Evolutionary conservation across 2,113 vertebrate species (phyloP).

Genomic region (Tautogolabrus adspersus): DNA sequence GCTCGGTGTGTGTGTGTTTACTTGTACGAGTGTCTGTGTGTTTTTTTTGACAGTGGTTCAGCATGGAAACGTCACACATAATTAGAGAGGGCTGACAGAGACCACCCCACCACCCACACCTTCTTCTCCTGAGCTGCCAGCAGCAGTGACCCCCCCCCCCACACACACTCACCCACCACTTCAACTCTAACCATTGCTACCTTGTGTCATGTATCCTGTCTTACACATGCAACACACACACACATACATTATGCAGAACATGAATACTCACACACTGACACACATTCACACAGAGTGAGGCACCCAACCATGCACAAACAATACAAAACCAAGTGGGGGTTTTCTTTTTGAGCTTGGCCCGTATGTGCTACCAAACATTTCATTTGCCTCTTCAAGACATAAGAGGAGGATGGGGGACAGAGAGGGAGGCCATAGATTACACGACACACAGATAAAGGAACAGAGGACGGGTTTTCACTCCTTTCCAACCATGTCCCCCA

Average conservation of each 20-base stretch:
- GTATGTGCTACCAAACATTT: conserved; percentile 56
- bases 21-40: conserved; percentile 25
- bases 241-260: not conserved
- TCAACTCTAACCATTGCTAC: conserved; percentile 36
- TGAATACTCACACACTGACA: conserved; percentile 1
- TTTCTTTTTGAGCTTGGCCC: conserved; percentile 48
- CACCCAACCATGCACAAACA: conserved; percentile 25
- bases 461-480: conserved; percentile 57
- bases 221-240: conserved; percentile 33
- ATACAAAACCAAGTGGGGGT: conserved; percentile 46
- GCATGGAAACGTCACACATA: conserved; percentile 77
- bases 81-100: conserved; percentile 80
- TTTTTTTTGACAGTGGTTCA: conserved; percentile 76
- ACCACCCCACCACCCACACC: conserved; percentile 7
- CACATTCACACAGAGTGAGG: not conserved
- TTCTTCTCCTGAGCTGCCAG: conserved; percentile 31
- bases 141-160: not conserved
- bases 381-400: conserved; percentile 60
- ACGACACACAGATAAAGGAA: conserved; percentile 36
- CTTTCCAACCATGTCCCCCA: conserved; percentile 65
- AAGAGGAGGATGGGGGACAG: conserved; percentile 31
- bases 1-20: conserved; percentile 40
- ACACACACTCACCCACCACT: not conserved
- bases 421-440: conserved; percentile 44
- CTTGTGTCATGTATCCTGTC: conserved; percentile 58